Percentiles rank a stretch among this genome's conserved stretches.
Evolutionary conservation across 2,113 vertebrate species (phyloP).

Genomic region (Phylloscopus whistleri): DNA sequence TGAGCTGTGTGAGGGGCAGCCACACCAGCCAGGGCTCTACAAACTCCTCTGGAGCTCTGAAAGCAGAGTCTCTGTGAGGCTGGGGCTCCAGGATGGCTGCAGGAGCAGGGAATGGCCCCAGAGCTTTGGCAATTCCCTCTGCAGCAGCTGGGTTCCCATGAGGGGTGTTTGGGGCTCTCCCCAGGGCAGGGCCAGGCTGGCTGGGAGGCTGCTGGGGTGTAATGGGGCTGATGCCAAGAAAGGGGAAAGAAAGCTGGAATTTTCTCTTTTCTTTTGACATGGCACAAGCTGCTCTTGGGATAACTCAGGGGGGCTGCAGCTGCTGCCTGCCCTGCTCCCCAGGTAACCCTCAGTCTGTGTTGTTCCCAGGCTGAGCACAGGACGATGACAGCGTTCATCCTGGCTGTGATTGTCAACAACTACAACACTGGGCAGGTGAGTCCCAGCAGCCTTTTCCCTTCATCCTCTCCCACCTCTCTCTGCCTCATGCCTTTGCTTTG

Average conservation of each 20-base stretch:
- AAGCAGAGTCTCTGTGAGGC: background rate
- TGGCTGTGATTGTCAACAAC: slow-evolving; percentile 96
- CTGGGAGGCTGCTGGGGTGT: background rate
- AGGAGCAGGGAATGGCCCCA: background rate
- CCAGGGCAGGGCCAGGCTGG: background rate
- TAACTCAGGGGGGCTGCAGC: background rate
- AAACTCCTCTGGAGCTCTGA: rapidly evolving
- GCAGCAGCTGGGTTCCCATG: background rate
- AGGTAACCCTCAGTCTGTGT: background rate
- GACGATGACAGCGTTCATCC: slow-evolving; percentile 97
- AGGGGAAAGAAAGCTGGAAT: background rate
- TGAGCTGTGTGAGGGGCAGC: background rate
- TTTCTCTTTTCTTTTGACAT: rapidly evolving
- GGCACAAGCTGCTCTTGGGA: background rate
- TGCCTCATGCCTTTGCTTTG: background rate
- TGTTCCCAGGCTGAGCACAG: slow-evolving; percentile 90
- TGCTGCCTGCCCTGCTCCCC: background rate
- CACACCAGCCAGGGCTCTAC: background rate
- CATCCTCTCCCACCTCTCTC: background rate
- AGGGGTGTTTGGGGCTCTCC: background rate
- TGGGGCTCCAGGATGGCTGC: background rate
- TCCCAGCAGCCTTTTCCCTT: background rate
- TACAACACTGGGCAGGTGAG: slow-evolving; percentile 95
- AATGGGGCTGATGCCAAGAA: background rate
- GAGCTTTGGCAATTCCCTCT: background rate